A percentile compares a stretch with the other conserved stretches of the same genome.
Evolutionary conservation across 1,140 invertebrate species (phyloP).

Genomic region (Halesus radiatus): DNA sequence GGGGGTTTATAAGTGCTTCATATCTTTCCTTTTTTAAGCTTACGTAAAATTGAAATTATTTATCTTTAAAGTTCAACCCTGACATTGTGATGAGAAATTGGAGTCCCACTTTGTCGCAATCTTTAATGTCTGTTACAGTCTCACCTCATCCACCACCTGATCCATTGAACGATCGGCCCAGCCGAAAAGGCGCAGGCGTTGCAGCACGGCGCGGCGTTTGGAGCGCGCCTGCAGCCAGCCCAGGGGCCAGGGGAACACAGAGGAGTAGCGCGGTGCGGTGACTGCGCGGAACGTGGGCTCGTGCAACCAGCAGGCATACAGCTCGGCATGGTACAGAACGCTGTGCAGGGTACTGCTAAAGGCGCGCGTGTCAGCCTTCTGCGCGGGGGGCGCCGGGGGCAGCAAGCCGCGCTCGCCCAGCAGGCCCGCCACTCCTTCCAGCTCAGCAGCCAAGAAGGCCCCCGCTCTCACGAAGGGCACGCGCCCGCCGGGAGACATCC

Average conservation of each 20-base stretch:
- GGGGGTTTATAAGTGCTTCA: no score
- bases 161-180: slow-evolving; percentile 86
- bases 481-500: slow-evolving; percentile 94
- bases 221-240: slow-evolving; percentile 85
- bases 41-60: no score
- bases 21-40: no score
- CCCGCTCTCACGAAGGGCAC: slow-evolving; percentile 94
- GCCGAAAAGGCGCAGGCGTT: slow-evolving; percentile 80
- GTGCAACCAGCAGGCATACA: slow-evolving; percentile 91
- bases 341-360: slow-evolving; percentile 93
- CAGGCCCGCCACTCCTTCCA: slow-evolving; percentile 92
- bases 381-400: slow-evolving; percentile 76
- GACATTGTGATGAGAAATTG: no score
- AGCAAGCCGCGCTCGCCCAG: slow-evolving; percentile 89
- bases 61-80: no score
- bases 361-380: slow-evolving; percentile 93
- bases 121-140: slow-evolving; percentile 11
- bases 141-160: slow-evolving; percentile 84
- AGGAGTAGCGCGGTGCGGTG: slow-evolving; percentile 88
- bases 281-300: slow-evolving; percentile 82
- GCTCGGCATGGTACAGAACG: slow-evolving; percentile 88
- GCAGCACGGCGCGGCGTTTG: slow-evolving; percentile 81
- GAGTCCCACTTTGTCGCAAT: no score
- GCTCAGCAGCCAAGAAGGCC: slow-evolving; percentile 88
- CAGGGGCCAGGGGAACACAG: slow-evolving; percentile 93